These are phyloP conservation scores for Rattus norvegicus DNA, from an alignment of 2,113 vertebrate species.

Conservation along the genomic window DNA sequence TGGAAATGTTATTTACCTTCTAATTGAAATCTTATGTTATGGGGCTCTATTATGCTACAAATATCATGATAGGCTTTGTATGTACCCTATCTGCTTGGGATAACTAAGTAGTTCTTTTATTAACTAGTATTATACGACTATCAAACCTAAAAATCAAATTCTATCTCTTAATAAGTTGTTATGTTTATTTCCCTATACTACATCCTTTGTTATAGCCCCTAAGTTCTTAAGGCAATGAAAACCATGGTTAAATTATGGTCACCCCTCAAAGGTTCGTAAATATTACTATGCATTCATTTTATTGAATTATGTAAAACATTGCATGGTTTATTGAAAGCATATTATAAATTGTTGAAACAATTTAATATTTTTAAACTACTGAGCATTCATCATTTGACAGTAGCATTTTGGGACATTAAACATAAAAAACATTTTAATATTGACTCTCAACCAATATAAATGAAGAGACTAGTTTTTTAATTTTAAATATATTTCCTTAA, in stretches of 20 bases:
- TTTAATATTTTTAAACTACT: slow-evolving; percentile 20
- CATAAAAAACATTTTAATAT: slow-evolving; percentile 34
- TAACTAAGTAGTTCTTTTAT: not conserved
- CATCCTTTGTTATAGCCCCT: not conserved
- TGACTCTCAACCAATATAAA: not conserved
- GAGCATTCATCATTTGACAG: not conserved
- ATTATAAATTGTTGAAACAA: slow-evolving; percentile 12
- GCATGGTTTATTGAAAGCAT: slow-evolving; percentile 2
- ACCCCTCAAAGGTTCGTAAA: not conserved
- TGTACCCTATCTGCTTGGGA: not conserved
- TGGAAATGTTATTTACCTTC: not conserved
- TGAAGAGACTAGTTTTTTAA: not conserved
- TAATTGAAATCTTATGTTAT: not conserved
- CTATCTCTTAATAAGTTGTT: not conserved
- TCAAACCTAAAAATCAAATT: slow-evolving; percentile 4
- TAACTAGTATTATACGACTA: not conserved
- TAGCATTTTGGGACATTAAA: not conserved
- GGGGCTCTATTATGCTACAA: not conserved
- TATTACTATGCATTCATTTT: not conserved
- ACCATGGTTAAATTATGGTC: slow-evolving; percentile 15
- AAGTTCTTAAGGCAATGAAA: not conserved
- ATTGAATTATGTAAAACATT: not conserved
- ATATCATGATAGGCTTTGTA: fast-evolving
- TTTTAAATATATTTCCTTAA: not conserved
- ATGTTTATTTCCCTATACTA: not conserved